A percentile compares a stretch with the other conserved stretches of the same genome.
Evolutionary conservation across 2,113 vertebrate genomes (phyloP).

Genomic region (Mustela nigripes): DNA sequence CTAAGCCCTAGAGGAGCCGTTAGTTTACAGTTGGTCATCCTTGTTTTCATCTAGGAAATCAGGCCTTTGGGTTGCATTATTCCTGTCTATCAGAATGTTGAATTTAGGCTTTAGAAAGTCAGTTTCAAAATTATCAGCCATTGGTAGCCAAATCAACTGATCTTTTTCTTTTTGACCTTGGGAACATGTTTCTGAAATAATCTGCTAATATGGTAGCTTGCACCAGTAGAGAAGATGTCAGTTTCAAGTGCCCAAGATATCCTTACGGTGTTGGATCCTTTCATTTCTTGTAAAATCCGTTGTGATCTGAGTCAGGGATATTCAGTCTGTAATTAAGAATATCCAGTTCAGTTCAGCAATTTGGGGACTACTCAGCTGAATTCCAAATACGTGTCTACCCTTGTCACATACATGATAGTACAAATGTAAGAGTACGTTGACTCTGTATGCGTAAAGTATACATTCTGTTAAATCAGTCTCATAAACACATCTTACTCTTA

Average conservation of each 20-base stretch:
- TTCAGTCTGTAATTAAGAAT: constrained; percentile 2
- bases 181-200: constrained; percentile 61
- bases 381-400: background rate
- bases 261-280: background rate
- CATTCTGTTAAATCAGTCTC: background rate
- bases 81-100: constrained; percentile 78
- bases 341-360: background rate
- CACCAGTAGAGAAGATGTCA: background rate
- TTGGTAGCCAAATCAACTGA: constrained; percentile 70
- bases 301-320: constrained; percentile 11
- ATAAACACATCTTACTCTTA: background rate
- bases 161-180: constrained; percentile 70
- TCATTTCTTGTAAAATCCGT: background rate
- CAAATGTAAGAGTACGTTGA: background rate
- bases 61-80: constrained; percentile 74
- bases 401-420: background rate
- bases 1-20: constrained; percentile 80
- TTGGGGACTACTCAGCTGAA: background rate
- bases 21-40: constrained; percentile 76
- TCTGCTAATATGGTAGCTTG: constrained; percentile 32
- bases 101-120: constrained; percentile 82
- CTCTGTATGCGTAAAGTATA: background rate
- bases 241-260: background rate
- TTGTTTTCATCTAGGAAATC: constrained; percentile 82
- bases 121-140: constrained; percentile 80